A percentile compares a stretch with the other conserved stretches of the same genome.
Evolutionary conservation across 1,140 invertebrate species (phyloP).

Genomic region (Hypsibius dujardini): DNA sequence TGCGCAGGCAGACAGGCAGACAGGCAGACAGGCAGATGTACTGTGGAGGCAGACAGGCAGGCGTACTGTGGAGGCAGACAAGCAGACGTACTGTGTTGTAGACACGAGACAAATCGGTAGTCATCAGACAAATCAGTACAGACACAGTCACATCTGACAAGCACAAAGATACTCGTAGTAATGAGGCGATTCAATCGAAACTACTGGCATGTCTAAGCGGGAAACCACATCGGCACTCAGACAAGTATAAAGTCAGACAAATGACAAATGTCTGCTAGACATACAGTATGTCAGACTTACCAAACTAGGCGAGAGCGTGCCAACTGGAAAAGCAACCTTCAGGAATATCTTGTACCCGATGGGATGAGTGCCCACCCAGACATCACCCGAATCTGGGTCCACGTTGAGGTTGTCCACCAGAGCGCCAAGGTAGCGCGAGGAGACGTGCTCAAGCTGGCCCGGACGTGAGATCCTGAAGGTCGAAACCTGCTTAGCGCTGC

Average conservation of each 20-base stretch:
- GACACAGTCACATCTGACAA: no score
- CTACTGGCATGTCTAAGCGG: background rate
- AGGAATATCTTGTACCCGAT: background rate
- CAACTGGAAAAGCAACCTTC: constrained; percentile 5
- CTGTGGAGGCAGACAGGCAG: no score
- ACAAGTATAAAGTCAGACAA: background rate
- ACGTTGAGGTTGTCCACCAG: background rate
- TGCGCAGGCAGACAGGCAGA: no score
- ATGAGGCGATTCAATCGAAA: background rate
- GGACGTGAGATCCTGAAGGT: background rate
- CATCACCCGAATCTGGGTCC: background rate
- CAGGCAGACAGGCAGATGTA: no score
- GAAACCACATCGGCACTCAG: background rate
- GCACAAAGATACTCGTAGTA: background rate
- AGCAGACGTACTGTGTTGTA: no score
- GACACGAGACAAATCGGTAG: no score
- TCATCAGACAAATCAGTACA: no score
- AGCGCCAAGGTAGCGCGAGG: background rate
- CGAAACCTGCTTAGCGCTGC: background rate
- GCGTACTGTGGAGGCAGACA: no score
- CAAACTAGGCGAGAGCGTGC: background rate
- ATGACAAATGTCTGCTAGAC: background rate
- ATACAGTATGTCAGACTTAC: background rate
- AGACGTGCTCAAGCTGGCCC: background rate
- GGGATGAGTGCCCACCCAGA: constrained; percentile 3